Percentiles rank a stretch among this genome's conserved stretches.
These are phyloP conservation scores for Caranx melampygus DNA, from an alignment of 2,113 vertebrate species.

Conservation along the genomic window DNA sequence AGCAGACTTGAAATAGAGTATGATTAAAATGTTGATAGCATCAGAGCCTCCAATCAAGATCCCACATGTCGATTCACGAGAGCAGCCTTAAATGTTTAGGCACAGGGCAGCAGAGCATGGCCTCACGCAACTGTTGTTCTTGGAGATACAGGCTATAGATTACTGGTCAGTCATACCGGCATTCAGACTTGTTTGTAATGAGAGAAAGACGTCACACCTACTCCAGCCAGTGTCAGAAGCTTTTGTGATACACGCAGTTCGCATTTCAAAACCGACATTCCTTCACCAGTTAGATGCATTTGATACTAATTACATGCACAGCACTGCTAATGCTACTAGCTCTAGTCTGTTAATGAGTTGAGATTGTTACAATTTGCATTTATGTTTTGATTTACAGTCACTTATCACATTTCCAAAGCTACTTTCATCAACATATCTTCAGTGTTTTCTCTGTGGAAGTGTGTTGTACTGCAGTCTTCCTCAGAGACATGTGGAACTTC, in stretches of 20 bases:
- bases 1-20: slow-evolving; percentile 23
- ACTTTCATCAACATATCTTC: not conserved
- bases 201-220: not conserved
- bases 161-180: slow-evolving; percentile 42
- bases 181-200: slow-evolving; percentile 24
- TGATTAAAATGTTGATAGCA: slow-evolving; percentile 40
- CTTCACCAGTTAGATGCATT: not conserved
- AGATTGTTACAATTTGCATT: not conserved
- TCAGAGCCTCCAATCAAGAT: slow-evolving; percentile 52
- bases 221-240: not conserved
- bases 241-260: not conserved
- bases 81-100: slow-evolving; percentile 51
- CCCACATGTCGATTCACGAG: slow-evolving; percentile 53
- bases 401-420: not conserved
- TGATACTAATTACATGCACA: not conserved
- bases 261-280: not conserved
- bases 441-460: not conserved
- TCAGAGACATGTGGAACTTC: not conserved
- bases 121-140: slow-evolving; percentile 58
- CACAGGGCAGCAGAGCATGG: slow-evolving; percentile 55
- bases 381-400: not conserved
- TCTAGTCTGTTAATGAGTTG: not conserved
- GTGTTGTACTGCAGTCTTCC: not conserved
- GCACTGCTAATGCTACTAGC: not conserved
- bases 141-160: slow-evolving; percentile 43